These are phyloP conservation scores for Bombus waltoni DNA, from an alignment of 1,140 invertebrate species.

Conservation along the genomic window DNA sequence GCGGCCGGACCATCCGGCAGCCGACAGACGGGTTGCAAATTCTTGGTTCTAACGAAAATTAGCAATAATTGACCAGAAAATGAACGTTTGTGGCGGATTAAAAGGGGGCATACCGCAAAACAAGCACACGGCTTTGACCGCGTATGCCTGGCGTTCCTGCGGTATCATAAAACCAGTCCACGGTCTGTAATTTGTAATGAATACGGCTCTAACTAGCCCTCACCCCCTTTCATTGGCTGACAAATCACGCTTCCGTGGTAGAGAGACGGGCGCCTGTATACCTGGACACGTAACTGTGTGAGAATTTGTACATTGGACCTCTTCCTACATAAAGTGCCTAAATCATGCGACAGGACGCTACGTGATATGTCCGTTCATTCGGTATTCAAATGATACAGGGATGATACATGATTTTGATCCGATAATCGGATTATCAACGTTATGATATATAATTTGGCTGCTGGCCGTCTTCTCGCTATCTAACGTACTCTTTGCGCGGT, in stretches of 20 bases:
- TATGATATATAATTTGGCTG: not conserved
- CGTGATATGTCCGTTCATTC: conserved; percentile 58
- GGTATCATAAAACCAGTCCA: conserved; percentile 70
- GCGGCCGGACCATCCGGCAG: not conserved
- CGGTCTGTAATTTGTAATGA: conserved; percentile 74
- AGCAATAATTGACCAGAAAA: conserved; percentile 70
- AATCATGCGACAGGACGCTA: conserved; percentile 57
- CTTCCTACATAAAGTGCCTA: conserved; percentile 35
- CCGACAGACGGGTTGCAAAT: not conserved
- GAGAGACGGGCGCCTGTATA: conserved; percentile 35
- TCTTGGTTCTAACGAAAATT: conserved; percentile 67
- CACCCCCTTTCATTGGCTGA: conserved; percentile 48
- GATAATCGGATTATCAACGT: conserved; percentile 60
- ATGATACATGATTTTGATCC: conserved; percentile 56
- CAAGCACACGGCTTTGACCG: conserved; percentile 28
- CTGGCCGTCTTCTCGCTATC: not conserved
- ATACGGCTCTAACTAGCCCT: conserved; percentile 73
- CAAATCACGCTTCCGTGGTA: conserved; percentile 56
- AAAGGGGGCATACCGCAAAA: conserved; percentile 63
- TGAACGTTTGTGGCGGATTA: conserved; percentile 71
- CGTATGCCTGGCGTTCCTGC: conserved; percentile 63
- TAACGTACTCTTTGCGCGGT: not conserved
- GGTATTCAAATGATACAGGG: conserved; percentile 45
- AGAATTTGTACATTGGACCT: conserved; percentile 31
- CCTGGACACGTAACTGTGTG: conserved; percentile 41